Evolutionary conservation across 2,797 vertebrate genomes (phyloP), one percentile per base, ranked within the genome.

Genomic region (Hapalemur alaotrensis): DNA sequence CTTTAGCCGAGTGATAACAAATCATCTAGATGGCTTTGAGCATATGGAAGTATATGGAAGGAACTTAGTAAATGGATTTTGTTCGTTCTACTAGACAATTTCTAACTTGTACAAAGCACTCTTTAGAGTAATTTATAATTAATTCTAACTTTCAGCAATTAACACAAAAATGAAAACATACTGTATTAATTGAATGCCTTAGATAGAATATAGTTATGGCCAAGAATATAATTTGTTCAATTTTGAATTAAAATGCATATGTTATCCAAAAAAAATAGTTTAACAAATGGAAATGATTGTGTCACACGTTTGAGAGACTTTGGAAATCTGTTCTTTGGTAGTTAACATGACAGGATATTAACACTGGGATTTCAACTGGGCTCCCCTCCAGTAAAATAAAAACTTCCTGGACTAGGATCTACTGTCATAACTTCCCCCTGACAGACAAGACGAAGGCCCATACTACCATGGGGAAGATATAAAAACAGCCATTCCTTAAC

Each of bases 331-430:
- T 79, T 87, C 72, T 90, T 46, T 46, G 65, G 59, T 79, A 61
- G 22, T 73, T 76, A 92, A 89, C 83, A 35, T 41, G 75, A 92
- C 57, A 83, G 90, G 93, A 96, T 91, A 92, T 95, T 89, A 69
- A 95, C 70, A 75, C 11, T 48, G 63, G 12, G 83, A 75, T 67
- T 94, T 88, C 61, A 88, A 2, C 48, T 57, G 63, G 83, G 87
- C 81, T 95, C 93, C 57, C 63, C 63, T 92, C 95, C 90, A 91
- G 50, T 30, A 70, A 95, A 85, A 88, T 43, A 85, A 92, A 96
- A 96, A 18, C 76, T 84, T 83, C 52, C 84, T 54, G 35, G 84
- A 85, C 91, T 2, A 70, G 12, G 54, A 50, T 54, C 22, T 1
- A 46, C 79, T 0, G 23, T 81, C 82, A 69, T 0, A 81, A 65